A percentile compares a stretch with the other conserved stretches of the same genome.
Evolutionary conservation across 1,140 invertebrate species (phyloP).

Genomic region (Cotesia typhae): DNA sequence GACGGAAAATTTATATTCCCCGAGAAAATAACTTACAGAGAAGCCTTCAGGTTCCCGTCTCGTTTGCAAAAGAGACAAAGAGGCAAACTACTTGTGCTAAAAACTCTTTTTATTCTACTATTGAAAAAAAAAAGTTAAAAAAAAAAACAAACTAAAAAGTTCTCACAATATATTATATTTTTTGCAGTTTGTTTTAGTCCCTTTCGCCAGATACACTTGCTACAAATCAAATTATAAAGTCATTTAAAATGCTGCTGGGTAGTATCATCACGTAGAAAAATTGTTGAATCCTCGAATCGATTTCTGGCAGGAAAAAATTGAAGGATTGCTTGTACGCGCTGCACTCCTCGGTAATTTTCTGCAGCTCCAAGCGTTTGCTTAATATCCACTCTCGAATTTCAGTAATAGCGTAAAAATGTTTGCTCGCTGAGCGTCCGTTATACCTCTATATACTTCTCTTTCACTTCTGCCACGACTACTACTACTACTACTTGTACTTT

Average conservation of each 20-base stretch:
- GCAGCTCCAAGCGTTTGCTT: conserved; percentile 52
- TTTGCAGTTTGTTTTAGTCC: too few relatives aligned
- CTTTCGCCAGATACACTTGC: too few relatives aligned
- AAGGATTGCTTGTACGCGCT: not conserved
- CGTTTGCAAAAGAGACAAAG: too few relatives aligned
- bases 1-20: conserved; percentile 18
- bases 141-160: too few relatives aligned
- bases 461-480: too few relatives aligned
- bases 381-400: conserved; percentile 58
- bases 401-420: conserved; percentile 63
- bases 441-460: not conserved
- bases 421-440: conserved; percentile 43
- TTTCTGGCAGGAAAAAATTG: not conserved
- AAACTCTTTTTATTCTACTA: too few relatives aligned
- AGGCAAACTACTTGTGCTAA: too few relatives aligned
- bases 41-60: not conserved
- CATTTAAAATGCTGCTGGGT: too few relatives aligned
- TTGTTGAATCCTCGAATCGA: not conserved
- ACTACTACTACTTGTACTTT: not conserved
- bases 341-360: conserved; percentile 23
- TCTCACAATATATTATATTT: too few relatives aligned
- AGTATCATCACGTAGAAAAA: too few relatives aligned
- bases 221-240: too few relatives aligned
- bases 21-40: not conserved
- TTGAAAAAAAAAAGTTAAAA: too few relatives aligned